Base-by-base conservation (phyloP, 2,888 invertebrate species). In the Incurvaria masculella region DNA sequence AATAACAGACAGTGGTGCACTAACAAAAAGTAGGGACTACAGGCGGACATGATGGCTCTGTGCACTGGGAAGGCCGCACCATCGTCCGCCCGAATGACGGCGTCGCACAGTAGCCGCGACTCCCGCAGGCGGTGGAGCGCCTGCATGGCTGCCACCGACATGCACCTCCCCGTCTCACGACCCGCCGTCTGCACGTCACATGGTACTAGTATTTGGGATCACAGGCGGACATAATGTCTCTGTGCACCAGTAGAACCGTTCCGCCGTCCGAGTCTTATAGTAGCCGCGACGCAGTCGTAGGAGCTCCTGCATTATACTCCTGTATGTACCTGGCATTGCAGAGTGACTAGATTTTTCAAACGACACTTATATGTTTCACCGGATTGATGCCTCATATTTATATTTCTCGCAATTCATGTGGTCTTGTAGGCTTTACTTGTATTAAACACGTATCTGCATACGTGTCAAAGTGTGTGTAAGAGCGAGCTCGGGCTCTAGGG, bases 21-120 rank as follows among this genome's bases (percentile, higher is more conserved):
- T 68, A 76, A 91, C 91, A 89, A 84, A 74, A 96, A 96, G 74
- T 94, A 96, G 39, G 89, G 86, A 64, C 95, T 95, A 74, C 93
- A 92, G 49, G 94, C 88, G 52, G 91, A 90, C 59, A 94, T 81
- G 57, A 94, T 88, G 50, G 90, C 87, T 53, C 93, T 84, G 70
- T 96, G 95, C 47, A 95, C 90, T 38, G 89, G 88, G 63, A 93
- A 92, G 53, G 82, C 80, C 46, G 86, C 84, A 51, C 90, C 91
- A 66, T 94, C 94, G 58, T 91, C 88, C 48, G 91, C 84, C 54
- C 89, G 81, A 57, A 94, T 82, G 38, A 88, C 84, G 4, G 94
- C 94, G 71, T 95, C 95, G 69, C 94, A 94, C 41, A 94, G 83
- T 59, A 91, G 83, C 64, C 91, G 90, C 61, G 86, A 87, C 64